phyloP scores from a whole-genome alignment of 2,113 vertebrate species.

The Mesembrinibis cayennensis region DNA sequence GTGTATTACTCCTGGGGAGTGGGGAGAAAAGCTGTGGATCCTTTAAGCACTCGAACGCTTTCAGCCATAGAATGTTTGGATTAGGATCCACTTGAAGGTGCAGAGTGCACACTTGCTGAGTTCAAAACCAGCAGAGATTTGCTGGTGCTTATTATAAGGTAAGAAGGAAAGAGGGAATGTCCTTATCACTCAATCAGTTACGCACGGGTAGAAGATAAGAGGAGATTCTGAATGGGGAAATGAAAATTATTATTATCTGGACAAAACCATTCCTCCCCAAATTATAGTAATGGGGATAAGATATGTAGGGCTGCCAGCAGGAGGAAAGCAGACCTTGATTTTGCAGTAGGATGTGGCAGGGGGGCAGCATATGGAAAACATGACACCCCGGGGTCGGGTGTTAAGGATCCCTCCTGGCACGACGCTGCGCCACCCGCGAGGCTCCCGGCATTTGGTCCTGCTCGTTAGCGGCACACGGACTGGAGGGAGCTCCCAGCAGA shows the following conservation, averaged over 20 bases:
- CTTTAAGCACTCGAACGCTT: conserved; percentile 18
- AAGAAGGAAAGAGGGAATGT: not conserved
- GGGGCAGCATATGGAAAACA: not conserved
- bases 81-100: conserved; percentile 45
- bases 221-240: not conserved
- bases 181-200: conserved; percentile 18
- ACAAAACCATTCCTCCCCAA: not conserved
- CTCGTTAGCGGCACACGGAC: not conserved
- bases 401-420: not conserved
- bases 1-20: not conserved
- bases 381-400: not conserved
- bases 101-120: not conserved
- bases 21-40: conserved; percentile 12
- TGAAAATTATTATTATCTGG: not conserved
- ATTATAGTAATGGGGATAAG: not conserved
- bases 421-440: not conserved
- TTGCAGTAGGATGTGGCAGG: not conserved
- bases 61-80: conserved; percentile 35
- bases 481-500: not conserved
- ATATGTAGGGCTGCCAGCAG: not conserved
- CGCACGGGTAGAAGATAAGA: not conserved
- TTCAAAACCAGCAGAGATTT: conserved; percentile 16
- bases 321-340: not conserved
- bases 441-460: not conserved
- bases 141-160: conserved; percentile 7